phyloP scores from a whole-genome alignment of 2,113 vertebrate species.

The Dasypus novemcinctus region DNA sequence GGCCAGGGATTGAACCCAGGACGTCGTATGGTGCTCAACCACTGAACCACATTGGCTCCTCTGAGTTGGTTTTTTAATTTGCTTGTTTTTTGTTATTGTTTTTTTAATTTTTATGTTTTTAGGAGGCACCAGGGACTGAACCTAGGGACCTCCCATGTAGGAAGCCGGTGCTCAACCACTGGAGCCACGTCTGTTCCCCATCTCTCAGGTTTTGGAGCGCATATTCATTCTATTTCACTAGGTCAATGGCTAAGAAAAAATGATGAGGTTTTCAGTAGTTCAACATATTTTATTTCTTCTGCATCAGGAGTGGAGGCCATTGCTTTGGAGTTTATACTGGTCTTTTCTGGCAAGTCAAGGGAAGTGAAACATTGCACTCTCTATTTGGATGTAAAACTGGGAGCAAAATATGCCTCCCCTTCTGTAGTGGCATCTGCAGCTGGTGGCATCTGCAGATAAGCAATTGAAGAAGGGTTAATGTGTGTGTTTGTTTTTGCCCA shows the following conservation, averaged over 20 bases:
- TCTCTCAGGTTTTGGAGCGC: background rate
- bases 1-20: no score
- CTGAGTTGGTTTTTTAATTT: no score
- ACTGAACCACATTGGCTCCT: no score
- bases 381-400: background rate
- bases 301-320: background rate
- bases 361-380: background rate
- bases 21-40: no score
- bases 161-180: no score
- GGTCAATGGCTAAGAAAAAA: background rate
- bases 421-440: background rate
- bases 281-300: constrained; percentile 8
- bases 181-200: no score
- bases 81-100: no score
- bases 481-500: background rate
- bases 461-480: background rate
- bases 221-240: background rate
- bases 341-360: background rate
- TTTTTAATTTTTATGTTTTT: no score
- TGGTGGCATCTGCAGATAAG: background rate
- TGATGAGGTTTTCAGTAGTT: background rate
- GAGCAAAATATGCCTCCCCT: background rate
- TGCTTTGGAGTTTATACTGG: background rate
- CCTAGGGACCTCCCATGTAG: no score
- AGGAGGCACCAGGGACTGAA: no score